Evolutionary conservation across 1,140 invertebrate species (phyloP), one percentile per base, ranked within the genome.

Genomic region (Drosophila micromelanica): DNA sequence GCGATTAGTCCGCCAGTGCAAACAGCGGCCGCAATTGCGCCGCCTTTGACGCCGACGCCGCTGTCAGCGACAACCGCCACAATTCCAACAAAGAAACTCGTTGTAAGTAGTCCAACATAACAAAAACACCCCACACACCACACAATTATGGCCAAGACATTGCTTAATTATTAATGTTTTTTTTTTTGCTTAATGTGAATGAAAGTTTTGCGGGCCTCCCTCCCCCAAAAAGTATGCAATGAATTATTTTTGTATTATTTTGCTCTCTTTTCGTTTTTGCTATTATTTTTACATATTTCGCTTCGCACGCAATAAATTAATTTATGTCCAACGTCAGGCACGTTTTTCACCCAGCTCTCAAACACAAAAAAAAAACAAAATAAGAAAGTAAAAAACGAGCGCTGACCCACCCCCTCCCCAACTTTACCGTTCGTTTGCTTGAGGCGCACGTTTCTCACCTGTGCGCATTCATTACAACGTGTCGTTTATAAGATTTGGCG

Each of bases 11-110:
- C 85, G 72, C 89, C 91, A 73, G 85, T 90, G 74, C 74, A 73
- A 73, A 74, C 81, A 64, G 67, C 65, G 56, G 75, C 80, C 62
- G 73, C 61, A 62, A 51, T 73, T 68, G 78, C 84, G 76, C 77
- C 80, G 77, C 74, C 76, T 37, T 56, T 80, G 76, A 78, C 78
- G 76, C 77, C 86, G 62, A 87, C 82, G 78, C 79, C 85, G 77
- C 80, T 89, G 85, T 85, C 85, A 70, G 76, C 84, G 84, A 63
- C 65, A 80, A 85, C 91, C 79, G 87, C 86, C 91, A 91, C 90
- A 85, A 91, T 91, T 90, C 90, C 90, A 90, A 91, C 90, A 76
- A 92, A 92, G 77, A 92, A 92, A 76, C 90, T 92, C 70, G 91
- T 92, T 77, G 91, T 92, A 92, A 92, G 91, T 92, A 65, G 8